These are phyloP conservation scores for Stenolophus ochropezus DNA, from an alignment of 2,888 invertebrate genomes.

Conservation along the genomic window DNA sequence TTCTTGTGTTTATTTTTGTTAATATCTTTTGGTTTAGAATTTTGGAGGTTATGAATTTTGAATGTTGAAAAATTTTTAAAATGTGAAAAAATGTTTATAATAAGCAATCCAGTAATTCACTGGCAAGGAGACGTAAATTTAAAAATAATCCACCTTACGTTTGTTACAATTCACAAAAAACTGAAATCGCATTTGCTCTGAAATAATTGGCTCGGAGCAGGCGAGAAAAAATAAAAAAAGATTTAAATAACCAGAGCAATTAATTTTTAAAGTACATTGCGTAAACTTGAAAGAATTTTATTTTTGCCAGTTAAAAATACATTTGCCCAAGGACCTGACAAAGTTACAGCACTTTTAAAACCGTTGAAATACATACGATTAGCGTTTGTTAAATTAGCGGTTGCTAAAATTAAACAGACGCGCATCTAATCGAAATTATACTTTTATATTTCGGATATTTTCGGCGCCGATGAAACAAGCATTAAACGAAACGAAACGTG, in stretches of 20 bases:
- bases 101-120: slow-evolving; percentile 36
- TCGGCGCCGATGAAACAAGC: slow-evolving; percentile 7
- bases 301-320: slow-evolving; percentile 59
- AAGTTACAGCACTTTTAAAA: slow-evolving; percentile 56
- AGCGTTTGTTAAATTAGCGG: slow-evolving; percentile 46
- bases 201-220: slow-evolving; percentile 52
- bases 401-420: slow-evolving; percentile 45
- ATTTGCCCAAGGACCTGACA: slow-evolving; percentile 59
- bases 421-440: slow-evolving; percentile 37
- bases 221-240: slow-evolving; percentile 58
- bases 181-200: slow-evolving; percentile 49
- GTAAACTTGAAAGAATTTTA: slow-evolving; percentile 59
- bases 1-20: too few relatives aligned
- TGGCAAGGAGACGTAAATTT: slow-evolving; percentile 39
- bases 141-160: slow-evolving; percentile 50
- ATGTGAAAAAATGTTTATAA: slow-evolving; percentile 39
- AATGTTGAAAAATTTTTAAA: not conserved
- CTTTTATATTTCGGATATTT: slow-evolving; percentile 44
- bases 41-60: too few relatives aligned
- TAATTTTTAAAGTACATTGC: slow-evolving; percentile 61
- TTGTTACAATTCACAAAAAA: slow-evolving; percentile 45
- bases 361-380: slow-evolving; percentile 52
- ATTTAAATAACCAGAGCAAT: slow-evolving; percentile 59
- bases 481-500: not conserved
- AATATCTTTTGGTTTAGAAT: too few relatives aligned